Percentiles rank a stretch among this genome's conserved stretches.
Conservation (phyloP, 2,113 vertebrate genomes). For the Boleophthalmus pectinirostris region DNA sequence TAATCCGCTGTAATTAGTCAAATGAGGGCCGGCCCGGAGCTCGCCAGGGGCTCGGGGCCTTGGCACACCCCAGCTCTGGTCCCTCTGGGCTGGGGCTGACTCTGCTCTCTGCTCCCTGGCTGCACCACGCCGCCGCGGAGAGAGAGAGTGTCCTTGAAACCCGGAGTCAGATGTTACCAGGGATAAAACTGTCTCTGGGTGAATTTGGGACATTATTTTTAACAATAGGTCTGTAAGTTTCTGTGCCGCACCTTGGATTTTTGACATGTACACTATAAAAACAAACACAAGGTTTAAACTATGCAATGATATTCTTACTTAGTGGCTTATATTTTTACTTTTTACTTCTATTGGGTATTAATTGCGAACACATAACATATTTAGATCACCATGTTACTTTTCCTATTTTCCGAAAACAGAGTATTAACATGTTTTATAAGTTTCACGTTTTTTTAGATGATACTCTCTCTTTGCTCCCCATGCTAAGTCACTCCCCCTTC, state of each 20-base stretch:
- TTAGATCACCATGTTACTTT: no score
- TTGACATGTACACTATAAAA: neutral
- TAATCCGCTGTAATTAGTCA: constrained; percentile 99
- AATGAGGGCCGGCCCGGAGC: constrained; percentile 92
- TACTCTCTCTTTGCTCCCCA: no score
- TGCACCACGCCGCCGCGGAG: neutral
- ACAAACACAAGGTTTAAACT: neutral
- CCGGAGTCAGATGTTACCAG: neutral
- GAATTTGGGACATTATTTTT: neutral
- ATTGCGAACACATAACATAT: no score
- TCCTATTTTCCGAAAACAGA: no score
- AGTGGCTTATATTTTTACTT: constrained; percentile 7
- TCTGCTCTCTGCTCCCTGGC: constrained; percentile 31
- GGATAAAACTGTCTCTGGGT: neutral
- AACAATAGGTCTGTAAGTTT: neutral
- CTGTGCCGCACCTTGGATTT: neutral
- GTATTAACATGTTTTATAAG: no score
- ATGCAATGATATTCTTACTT: neutral
- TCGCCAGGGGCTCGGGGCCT: constrained; percentile 94
- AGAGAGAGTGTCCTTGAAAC: neutral
- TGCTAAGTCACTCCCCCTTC: no score
- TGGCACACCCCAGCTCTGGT: constrained; percentile 84
- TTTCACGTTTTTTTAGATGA: no score
- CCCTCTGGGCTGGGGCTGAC: constrained; percentile 84
- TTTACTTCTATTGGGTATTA: no score